Evolutionary conservation across 2,113 vertebrate species (phyloP).

Genomic region (Datnioides undecimradiatus): DNA sequence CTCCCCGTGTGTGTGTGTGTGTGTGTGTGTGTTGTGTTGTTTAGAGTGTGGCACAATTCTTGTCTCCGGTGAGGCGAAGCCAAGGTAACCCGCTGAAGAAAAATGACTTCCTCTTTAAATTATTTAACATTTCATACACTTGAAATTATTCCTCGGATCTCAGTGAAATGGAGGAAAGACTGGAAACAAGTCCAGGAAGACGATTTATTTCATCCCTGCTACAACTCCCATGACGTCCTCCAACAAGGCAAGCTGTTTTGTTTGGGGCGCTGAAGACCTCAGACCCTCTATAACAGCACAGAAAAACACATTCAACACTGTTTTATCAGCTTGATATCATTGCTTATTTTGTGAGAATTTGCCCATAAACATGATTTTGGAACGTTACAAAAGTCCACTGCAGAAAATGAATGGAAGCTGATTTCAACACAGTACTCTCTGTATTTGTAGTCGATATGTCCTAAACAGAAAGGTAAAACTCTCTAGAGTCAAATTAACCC

Average conservation of each 20-base stretch:
- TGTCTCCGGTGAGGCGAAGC: neutral
- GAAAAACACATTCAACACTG: neutral
- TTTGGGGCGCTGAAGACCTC: no score
- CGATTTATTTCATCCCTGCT: neutral
- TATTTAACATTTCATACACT: conserved; percentile 1
- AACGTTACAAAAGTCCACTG: neutral
- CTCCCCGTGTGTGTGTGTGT: neutral
- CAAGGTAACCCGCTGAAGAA: neutral
- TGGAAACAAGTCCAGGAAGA: neutral
- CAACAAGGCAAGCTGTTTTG: no score
- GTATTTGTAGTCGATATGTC: neutral
- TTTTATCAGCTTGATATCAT: neutral
- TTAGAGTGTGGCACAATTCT: neutral
- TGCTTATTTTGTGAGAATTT: neutral
- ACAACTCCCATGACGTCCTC: neutral
- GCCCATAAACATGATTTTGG: neutral
- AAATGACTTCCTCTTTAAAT: neutral
- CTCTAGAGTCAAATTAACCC: no score
- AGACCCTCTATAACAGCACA: neutral
- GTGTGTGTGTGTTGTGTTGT: neutral
- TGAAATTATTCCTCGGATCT: neutral
- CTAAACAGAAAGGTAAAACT: no score
- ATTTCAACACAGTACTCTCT: no score
- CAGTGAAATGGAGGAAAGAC: neutral
- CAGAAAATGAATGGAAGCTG: no score